These are phyloP conservation scores for Gorsachius goisagi DNA, from an alignment of 2,113 vertebrate genomes.

Conservation along the genomic window DNA sequence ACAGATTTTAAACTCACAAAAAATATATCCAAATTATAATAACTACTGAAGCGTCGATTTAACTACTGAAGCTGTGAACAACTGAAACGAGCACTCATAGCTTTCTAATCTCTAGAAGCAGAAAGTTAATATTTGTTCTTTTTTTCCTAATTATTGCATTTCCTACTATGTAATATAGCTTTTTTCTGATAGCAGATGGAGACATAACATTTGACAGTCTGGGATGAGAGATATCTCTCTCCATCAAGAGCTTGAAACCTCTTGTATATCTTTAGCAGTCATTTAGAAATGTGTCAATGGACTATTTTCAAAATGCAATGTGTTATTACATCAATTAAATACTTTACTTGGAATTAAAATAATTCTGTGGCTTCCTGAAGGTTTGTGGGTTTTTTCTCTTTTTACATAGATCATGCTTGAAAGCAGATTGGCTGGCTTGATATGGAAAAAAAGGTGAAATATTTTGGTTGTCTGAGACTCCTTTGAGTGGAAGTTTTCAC, in stretches of 20 bases:
- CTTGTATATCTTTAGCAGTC: background rate
- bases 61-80: background rate
- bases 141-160: background rate
- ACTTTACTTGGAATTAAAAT: background rate
- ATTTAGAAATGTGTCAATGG: background rate
- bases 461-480: background rate
- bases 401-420: background rate
- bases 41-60: background rate
- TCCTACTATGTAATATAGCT: background rate
- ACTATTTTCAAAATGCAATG: background rate
- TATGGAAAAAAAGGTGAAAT: background rate
- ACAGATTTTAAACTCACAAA: background rate
- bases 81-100: background rate
- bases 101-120: background rate
- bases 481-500: background rate
- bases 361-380: background rate
- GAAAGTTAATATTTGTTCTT: background rate
- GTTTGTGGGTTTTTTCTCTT: background rate
- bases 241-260: background rate
- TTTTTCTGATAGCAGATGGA: background rate
- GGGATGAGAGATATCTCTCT: background rate
- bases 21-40: background rate
- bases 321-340: background rate
- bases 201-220: background rate
- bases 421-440: background rate